A percentile compares a stretch with the other conserved stretches of the same genome.
Evolutionary conservation across 2,888 invertebrate genomes (phyloP).

Genomic region (Spodoptera picta): DNA sequence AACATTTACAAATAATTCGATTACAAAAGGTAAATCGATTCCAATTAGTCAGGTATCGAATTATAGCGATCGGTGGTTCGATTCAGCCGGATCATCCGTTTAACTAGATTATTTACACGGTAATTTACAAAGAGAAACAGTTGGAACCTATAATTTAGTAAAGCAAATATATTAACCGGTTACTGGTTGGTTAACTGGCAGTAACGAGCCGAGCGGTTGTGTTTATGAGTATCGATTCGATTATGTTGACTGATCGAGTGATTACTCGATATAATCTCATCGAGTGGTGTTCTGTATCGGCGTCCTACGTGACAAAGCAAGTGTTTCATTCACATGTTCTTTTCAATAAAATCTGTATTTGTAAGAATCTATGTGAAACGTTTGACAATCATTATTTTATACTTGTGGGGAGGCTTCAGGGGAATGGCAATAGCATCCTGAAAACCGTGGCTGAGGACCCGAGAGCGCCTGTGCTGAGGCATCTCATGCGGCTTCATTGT

Average conservation of each 20-base stretch:
- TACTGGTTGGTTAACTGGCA: conserved; percentile 25
- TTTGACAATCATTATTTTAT: too few relatives aligned
- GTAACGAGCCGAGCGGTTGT: conserved; percentile 17
- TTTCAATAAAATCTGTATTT: too few relatives aligned
- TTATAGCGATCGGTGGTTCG: conserved; percentile 38
- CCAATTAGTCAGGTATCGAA: conserved; percentile 51
- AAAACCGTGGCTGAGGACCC: too few relatives aligned
- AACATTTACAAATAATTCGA: conserved; percentile 33
- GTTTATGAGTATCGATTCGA: conserved; percentile 35
- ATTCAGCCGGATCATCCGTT: conserved; percentile 43
- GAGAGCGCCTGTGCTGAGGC: too few relatives aligned
- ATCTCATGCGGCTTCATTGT: too few relatives aligned
- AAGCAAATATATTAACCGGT: conserved; percentile 29
- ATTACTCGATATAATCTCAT: conserved; percentile 18
- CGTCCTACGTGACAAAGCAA: conserved; percentile 4
- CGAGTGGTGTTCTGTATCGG: conserved; percentile 19
- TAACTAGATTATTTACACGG: conserved; percentile 48
- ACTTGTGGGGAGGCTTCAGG: too few relatives aligned
- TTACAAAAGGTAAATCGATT: conserved; percentile 44
- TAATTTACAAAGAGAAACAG: conserved; percentile 56
- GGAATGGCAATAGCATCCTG: too few relatives aligned
- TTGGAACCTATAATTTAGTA: conserved; percentile 41
- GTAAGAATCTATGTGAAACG: background rate
- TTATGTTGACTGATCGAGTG: conserved; percentile 28
- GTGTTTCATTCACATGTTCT: conserved; percentile 5